These are phyloP conservation scores for Chlamydotis undulata DNA, from an alignment of 2,113 vertebrate genomes.

Conservation along the genomic window DNA sequence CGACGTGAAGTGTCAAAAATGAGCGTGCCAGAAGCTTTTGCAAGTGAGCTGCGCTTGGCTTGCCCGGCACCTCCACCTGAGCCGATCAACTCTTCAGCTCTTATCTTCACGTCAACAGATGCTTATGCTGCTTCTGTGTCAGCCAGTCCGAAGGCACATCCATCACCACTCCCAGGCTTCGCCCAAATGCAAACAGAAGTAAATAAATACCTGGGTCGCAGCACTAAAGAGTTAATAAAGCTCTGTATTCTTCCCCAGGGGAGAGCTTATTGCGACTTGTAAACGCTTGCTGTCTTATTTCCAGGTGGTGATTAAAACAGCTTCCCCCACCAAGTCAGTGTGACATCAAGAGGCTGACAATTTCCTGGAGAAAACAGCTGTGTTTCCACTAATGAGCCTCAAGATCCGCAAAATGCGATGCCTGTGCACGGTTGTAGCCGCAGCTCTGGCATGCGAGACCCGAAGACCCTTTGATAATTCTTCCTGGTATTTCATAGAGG, in stretches of 20 bases:
- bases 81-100: neutral
- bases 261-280: neutral
- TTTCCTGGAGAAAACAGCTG: slow-evolving; percentile 15
- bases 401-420: neutral
- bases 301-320: slow-evolving; percentile 1
- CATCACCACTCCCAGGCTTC: neutral
- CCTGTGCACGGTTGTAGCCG: neutral
- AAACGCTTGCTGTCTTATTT: neutral
- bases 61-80: neutral
- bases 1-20: rapidly evolving
- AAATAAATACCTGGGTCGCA: neutral
- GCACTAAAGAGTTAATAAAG: neutral
- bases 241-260: neutral
- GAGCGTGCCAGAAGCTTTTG: neutral
- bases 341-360: neutral
- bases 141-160: neutral
- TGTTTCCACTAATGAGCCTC: slow-evolving; percentile 22
- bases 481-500: neutral
- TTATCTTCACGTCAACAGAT: neutral
- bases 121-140: neutral
- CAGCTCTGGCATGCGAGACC: neutral
- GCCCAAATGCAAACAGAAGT: neutral
- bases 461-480: neutral
- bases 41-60: neutral
- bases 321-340: neutral